Evolutionary conservation across 2,888 invertebrate genomes (phyloP), one percentile per base, ranked within the genome.

Genomic region (Tipula lateralis): DNA sequence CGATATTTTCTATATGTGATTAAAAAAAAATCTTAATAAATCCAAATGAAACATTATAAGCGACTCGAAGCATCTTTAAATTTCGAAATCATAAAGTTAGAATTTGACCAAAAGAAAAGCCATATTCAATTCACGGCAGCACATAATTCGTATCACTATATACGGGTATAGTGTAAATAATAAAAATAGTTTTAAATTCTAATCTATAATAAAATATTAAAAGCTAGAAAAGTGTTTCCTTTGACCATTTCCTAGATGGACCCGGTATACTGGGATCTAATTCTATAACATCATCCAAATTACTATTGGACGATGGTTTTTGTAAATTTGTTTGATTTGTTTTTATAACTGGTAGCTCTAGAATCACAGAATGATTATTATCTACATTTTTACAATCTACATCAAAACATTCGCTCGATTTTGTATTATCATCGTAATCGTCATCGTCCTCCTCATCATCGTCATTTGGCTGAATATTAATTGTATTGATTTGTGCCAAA

Each of bases 221-320:
- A 87, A 89, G 89, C 90, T 94, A 95, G 92, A 95, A 95, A 88
- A 95, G 92, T 88, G 95, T 95, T 92, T 95, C 95, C 88, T 94
- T 94, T 86, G 95, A 94, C 92, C 94, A 94, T 87, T 90, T 90
- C 86, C 90, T 88, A 85, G 89, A 87, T 84, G 89, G 88, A 86
- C 90, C 89, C 85, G 90, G 90, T 87, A 90, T 86, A 85, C 89
- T 89, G 84, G 90, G 89, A 87, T 90, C 90, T 16, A 84, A 19
- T 84, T 88, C 87, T 84, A 85, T 85, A 85, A 85, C 85, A 85
- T 85, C 85, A 80, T 86, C 86, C 80, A 86, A 85, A 29, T 86
- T 86, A 83, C 85, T 86, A 2, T 24, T 66, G 66, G 24, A 24
- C 66, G 66, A 66, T 66, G 24, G 24, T 24, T 66, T 66, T 66